Evolutionary conservation across 2,113 vertebrate genomes (phyloP).

Genomic region (Pelmatolapia mariae): DNA sequence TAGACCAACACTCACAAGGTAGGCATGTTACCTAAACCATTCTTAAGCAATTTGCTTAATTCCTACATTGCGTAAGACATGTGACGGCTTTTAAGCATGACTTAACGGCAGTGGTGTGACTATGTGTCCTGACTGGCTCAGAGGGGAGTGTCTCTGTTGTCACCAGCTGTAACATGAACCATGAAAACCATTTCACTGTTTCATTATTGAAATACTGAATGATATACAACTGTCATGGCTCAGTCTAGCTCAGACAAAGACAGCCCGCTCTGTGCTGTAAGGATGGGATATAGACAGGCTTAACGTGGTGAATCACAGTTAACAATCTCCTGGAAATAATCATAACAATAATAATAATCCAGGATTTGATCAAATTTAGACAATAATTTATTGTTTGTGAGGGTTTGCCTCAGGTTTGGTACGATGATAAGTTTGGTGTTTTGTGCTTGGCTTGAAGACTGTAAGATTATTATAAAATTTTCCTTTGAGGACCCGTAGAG

Average conservation of each 20-base stretch:
- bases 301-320: not conserved
- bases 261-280: not conserved
- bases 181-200: not conserved
- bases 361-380: not conserved
- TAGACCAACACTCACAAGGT: constrained; percentile 98
- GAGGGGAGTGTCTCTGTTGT: not conserved
- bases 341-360: not conserved
- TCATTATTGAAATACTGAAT: not conserved
- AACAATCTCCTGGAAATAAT: not conserved
- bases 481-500: not conserved
- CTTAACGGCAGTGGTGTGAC: not conserved
- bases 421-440: not conserved
- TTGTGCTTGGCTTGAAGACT: not conserved
- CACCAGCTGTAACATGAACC: not conserved
- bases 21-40: not conserved
- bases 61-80: not conserved
- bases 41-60: not conserved
- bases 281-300: not conserved
- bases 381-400: not conserved
- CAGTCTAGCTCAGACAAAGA: not conserved
- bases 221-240: not conserved
- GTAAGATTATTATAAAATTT: not conserved
- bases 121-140: not conserved
- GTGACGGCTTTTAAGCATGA: not conserved
- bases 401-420: not conserved